These are phyloP conservation scores for Chironomus tentans DNA, from an alignment of 2,888 invertebrate species.

Conservation along the genomic window DNA sequence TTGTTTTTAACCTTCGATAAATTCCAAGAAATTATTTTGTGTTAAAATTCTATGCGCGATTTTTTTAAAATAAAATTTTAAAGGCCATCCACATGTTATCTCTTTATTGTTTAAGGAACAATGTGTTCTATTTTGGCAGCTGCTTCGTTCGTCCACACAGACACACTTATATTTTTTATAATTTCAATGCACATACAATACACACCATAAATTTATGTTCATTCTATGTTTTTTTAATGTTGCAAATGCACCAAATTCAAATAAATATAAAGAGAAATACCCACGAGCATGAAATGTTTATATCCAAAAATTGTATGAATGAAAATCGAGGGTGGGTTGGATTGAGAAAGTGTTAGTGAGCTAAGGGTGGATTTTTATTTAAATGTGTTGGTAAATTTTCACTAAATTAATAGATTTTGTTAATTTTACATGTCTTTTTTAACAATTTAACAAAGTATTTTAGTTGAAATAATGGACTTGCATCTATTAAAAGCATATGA, in stretches of 20 bases:
- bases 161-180: neutral
- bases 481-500: neutral
- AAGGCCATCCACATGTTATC: neutral
- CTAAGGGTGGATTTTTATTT: constrained; percentile 23
- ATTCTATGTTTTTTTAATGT: constrained; percentile 9
- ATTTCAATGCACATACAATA: neutral
- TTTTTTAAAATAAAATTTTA: neutral
- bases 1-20: neutral
- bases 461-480: neutral
- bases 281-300: too few relatives aligned
- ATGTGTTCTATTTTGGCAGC: constrained; percentile 12
- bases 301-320: neutral
- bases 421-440: neutral
- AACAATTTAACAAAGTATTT: neutral
- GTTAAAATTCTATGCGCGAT: neutral
- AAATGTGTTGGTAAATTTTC: constrained; percentile 14
- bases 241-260: constrained; percentile 9
- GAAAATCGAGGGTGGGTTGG: constrained; percentile 17
- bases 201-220: neutral
- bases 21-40: neutral
- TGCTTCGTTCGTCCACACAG: neutral
- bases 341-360: neutral
- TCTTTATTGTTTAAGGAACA: neutral
- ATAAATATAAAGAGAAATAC: neutral
- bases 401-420: neutral